These are phyloP conservation scores for Coturnix japonica DNA, from an alignment of 2,113 vertebrate species.

Conservation along the genomic window DNA sequence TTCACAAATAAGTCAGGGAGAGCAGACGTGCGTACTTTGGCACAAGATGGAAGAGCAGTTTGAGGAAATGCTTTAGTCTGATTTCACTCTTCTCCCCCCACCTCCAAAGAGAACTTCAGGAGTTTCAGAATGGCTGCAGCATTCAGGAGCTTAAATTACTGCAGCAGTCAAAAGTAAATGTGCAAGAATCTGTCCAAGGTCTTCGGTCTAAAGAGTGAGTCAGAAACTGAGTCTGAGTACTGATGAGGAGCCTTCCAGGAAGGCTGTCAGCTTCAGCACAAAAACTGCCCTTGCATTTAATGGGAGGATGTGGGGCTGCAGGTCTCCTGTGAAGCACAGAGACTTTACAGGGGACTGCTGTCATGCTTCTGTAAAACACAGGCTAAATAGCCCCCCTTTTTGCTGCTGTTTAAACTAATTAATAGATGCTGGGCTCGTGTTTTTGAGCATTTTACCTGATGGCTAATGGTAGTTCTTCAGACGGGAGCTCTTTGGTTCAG, in stretches of 20 bases:
- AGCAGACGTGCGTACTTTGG: constrained; percentile 10
- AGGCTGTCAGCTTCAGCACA: neutral
- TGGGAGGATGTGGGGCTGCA: rapidly evolving
- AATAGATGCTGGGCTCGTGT: neutral
- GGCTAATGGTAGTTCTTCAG: neutral
- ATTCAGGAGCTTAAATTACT: neutral
- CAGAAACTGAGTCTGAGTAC: neutral
- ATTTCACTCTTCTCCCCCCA: neutral
- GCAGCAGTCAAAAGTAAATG: neutral
- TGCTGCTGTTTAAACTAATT: neutral
- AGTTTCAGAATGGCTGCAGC: neutral
- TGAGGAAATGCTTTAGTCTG: constrained; percentile 34
- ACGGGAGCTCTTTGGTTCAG: neutral
- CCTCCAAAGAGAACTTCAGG: neutral
- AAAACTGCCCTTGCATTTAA: neutral
- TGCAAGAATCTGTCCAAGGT: neutral
- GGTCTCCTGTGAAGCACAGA: neutral
- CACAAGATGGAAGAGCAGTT: constrained; percentile 6
- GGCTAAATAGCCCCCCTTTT: neutral
- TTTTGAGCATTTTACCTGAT: neutral
- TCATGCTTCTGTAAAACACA: neutral
- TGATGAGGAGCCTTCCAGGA: neutral
- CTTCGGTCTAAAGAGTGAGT: neutral
- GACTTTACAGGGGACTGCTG: neutral
- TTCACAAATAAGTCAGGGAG: constrained; percentile 21